Conservation (phyloP, 2,888 invertebrate genomes). For the Pyrochroa serraticornis region DNA sequence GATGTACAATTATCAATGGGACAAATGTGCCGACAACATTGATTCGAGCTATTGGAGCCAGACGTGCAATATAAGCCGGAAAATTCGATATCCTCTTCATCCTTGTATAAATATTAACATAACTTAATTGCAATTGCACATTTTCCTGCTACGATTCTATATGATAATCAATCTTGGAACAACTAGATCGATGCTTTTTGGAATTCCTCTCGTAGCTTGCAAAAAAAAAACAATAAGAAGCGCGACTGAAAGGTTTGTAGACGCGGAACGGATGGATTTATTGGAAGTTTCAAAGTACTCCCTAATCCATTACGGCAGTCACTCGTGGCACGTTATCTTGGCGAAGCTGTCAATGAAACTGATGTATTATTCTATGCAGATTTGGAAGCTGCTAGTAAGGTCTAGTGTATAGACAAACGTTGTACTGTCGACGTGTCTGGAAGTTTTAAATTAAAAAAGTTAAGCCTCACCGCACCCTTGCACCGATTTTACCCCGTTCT, state of each 20-base stretch:
- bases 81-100: no score
- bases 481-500: not conserved
- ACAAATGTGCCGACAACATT: no score
- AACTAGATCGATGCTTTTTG: not conserved
- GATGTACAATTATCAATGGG: no score
- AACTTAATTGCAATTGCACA: no score
- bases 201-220: not conserved
- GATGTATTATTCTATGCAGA: conserved; percentile 31
- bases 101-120: no score
- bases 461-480: not conserved
- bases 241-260: conserved; percentile 8
- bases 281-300: conserved; percentile 12
- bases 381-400: not conserved
- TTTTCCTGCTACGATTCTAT: no score
- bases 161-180: not conserved
- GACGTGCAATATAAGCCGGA: no score
- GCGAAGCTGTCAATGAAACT: conserved; percentile 26
- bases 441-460: conserved; percentile 30
- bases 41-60: no score
- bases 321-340: conserved; percentile 17
- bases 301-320: conserved; percentile 20
- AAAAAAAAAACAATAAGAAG: not conserved
- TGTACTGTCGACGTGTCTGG: conserved; percentile 7
- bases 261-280: not conserved
- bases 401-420: conserved; percentile 13